Conservation (phyloP, 2,888 invertebrate genomes). For the Caenorhabditis drosophilae region DNA sequence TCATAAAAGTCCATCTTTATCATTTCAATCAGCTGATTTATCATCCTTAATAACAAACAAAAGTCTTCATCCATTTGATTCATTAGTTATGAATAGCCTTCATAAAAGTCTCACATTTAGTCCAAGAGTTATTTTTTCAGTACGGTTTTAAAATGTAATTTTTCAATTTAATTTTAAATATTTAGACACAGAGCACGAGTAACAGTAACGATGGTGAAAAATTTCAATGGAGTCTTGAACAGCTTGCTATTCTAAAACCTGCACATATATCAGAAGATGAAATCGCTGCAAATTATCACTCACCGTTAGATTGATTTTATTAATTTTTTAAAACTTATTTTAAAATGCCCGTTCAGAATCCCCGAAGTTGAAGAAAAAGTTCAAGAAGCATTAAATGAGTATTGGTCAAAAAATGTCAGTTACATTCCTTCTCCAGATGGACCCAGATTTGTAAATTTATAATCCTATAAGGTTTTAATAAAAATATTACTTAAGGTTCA, state of each 20-base stretch:
- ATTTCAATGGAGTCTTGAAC: slow-evolving; percentile 44
- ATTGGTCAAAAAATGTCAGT: slow-evolving; percentile 42
- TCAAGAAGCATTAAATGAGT: slow-evolving; percentile 36
- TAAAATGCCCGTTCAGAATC: slow-evolving; percentile 32
- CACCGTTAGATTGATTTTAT: slow-evolving; percentile 32
- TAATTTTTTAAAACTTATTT: not conserved
- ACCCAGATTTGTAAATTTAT: slow-evolving; percentile 20
- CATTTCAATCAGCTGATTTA: slow-evolving; percentile 13
- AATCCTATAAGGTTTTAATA: not conserved
- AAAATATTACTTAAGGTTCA: not conserved
- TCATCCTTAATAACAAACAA: slow-evolving; percentile 30
- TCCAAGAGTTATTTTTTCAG: slow-evolving; percentile 26
- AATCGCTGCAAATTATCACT: slow-evolving; percentile 31
- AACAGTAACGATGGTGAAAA: slow-evolving; percentile 16
- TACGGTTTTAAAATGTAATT: slow-evolving; percentile 1
- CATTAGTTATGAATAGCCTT: slow-evolving; percentile 14
- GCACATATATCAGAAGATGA: slow-evolving; percentile 48
- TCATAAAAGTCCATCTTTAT: not conserved
- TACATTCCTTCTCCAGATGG: slow-evolving; percentile 49
- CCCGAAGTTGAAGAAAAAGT: slow-evolving; percentile 42
- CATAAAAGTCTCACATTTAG: slow-evolving; percentile 40
- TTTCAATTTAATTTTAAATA: not conserved
- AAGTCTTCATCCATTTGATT: slow-evolving; percentile 28
- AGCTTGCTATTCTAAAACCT: slow-evolving; percentile 39
- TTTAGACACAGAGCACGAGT: slow-evolving; percentile 16